A percentile compares a stretch with the other conserved stretches of the same genome.
These are phyloP conservation scores for Garra rufa DNA, from an alignment of 2,113 vertebrate species.

Conservation along the genomic window DNA sequence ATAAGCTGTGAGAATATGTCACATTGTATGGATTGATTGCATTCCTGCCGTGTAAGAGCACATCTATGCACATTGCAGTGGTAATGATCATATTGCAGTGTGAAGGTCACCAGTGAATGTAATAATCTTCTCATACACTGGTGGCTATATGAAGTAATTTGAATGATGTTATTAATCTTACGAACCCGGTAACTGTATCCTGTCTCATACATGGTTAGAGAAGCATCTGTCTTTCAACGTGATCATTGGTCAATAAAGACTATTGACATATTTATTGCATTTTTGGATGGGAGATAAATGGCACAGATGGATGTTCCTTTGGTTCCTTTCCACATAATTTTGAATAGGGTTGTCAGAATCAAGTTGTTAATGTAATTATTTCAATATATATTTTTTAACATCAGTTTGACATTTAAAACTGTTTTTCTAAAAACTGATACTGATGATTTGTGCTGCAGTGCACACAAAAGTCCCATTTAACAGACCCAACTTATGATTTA, in stretches of 20 bases:
- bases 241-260: constrained; percentile 49
- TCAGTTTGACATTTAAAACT: not conserved
- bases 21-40: not conserved
- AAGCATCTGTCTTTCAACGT: constrained; percentile 44
- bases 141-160: not conserved
- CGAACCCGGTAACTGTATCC: not conserved
- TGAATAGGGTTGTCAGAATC: not conserved
- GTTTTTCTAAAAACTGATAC: not conserved
- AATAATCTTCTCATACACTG: constrained; percentile 16
- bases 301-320: not conserved
- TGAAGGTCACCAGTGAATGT: constrained; percentile 34
- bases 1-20: not conserved
- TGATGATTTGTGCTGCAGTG: not conserved
- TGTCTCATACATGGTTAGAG: constrained; percentile 4
- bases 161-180: constrained; percentile 9
- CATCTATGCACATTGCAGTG: not conserved
- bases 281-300: constrained; percentile 6
- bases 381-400: not conserved
- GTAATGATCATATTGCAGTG: constrained; percentile 5
- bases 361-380: not conserved
- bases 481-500: not conserved
- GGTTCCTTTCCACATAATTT: too few relatives aligned
- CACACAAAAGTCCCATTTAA: not conserved
- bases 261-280: constrained; percentile 48
- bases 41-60: not conserved